These are phyloP conservation scores for Caenorhabditis panamensis DNA, from an alignment of 2,888 invertebrate genomes.

Conservation along the genomic window DNA sequence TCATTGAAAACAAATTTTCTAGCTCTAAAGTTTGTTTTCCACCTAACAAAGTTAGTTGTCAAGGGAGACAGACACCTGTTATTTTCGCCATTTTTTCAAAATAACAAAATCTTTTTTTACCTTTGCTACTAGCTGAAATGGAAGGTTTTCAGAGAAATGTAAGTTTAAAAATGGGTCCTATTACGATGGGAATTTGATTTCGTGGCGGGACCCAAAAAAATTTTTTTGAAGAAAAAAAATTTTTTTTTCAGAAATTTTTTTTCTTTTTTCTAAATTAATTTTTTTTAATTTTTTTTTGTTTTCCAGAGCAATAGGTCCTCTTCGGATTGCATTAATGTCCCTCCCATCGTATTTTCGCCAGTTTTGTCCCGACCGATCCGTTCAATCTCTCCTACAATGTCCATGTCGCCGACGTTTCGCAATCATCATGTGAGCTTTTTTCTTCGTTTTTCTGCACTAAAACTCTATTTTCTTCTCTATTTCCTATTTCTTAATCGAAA, in stretches of 20 bases:
- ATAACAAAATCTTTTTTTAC: background rate
- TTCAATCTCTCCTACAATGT: constrained; percentile 73
- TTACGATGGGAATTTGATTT: too few relatives aligned
- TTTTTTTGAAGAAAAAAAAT: too few relatives aligned
- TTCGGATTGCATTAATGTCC: constrained; percentile 74
- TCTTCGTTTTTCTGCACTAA: too few relatives aligned
- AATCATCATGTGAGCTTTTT: constrained; percentile 53
- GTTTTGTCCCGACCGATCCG: constrained; percentile 79
- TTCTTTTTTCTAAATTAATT: too few relatives aligned
- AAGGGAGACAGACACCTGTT: constrained; percentile 37
- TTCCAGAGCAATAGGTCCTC: constrained; percentile 76
- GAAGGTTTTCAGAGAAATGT: background rate
- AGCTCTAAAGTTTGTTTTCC: too few relatives aligned
- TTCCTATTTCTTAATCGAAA: constrained; percentile 5
- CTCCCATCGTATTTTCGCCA: constrained; percentile 79
- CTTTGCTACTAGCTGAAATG: background rate
- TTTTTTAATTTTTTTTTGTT: background rate
- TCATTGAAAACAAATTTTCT: too few relatives aligned
- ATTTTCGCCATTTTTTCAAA: background rate
- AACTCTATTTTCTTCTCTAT: background rate
- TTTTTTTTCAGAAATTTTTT: too few relatives aligned
- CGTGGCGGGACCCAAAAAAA: too few relatives aligned
- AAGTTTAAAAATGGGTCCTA: background rate
- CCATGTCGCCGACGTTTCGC: constrained; percentile 67
- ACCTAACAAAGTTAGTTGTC: constrained; percentile 46